Conservation (phyloP, 2,113 vertebrate genomes). For the Pogonocichla stellata region DNA sequence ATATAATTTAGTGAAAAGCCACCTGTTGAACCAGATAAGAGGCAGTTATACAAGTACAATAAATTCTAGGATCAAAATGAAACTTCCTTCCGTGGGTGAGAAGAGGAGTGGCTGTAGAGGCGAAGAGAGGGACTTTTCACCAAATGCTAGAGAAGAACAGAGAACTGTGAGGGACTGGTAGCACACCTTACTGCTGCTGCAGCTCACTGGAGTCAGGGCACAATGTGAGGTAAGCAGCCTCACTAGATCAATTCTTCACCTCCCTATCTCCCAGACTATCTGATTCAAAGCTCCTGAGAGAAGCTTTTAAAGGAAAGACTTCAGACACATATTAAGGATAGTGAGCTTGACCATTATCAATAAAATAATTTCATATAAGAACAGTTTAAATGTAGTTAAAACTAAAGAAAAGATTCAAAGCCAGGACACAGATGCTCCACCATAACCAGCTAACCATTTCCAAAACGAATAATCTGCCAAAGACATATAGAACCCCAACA, state of each 20-base stretch:
- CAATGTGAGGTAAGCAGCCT: not conserved
- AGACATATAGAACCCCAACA: not conserved
- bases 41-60: not conserved
- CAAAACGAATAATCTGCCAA: not conserved
- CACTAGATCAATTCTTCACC: not conserved
- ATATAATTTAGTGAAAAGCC: not conserved
- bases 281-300: not conserved
- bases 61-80: not conserved
- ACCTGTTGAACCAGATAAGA: not conserved
- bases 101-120: not conserved
- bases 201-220: not conserved
- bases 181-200: not conserved
- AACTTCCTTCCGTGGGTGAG: not conserved
- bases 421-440: not conserved
- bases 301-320: not conserved
- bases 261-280: not conserved
- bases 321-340: not conserved
- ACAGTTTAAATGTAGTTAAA: not conserved
- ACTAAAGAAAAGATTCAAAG: not conserved
- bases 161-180: not conserved
- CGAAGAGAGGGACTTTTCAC: not conserved
- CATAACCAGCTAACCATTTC: not conserved
- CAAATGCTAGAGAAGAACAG: not conserved
- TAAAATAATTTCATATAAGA: not conserved
- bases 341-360: not conserved